Evolutionary conservation across 1,140 invertebrate species (phyloP).

Genomic region (Ylistrum balloti): DNA sequence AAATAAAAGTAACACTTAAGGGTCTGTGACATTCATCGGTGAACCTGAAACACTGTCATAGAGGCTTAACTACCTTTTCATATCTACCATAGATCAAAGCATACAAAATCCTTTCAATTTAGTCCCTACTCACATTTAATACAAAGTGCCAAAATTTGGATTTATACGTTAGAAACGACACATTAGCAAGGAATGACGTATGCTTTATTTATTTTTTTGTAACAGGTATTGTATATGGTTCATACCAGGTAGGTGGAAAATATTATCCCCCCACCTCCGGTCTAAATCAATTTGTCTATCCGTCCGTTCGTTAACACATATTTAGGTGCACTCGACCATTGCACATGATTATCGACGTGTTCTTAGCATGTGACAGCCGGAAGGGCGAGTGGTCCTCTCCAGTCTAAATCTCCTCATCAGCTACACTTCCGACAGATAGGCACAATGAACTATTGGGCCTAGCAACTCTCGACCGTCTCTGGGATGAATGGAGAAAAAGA

Average conservation of each 20-base stretch:
- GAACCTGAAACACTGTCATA: not conserved
- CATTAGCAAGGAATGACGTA: not conserved
- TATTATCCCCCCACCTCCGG: not conserved
- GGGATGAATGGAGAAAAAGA: conserved; percentile 25
- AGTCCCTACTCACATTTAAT: not conserved
- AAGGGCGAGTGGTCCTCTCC: not conserved
- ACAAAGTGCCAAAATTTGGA: not conserved
- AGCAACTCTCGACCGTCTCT: not conserved
- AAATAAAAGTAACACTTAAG: not conserved
- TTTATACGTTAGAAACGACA: not conserved
- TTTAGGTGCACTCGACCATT: not conserved
- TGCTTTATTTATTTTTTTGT: no score
- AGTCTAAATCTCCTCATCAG: conserved; percentile 17
- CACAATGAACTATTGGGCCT: conserved; percentile 3
- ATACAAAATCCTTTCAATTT: not conserved
- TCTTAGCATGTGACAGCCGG: conserved; percentile 4
- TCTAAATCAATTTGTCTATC: not conserved
- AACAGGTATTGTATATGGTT: not conserved
- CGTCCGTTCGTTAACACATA: not conserved
- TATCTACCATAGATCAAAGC: not conserved
- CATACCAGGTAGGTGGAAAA: not conserved
- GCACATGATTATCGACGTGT: conserved; percentile 16
- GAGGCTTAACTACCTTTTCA: not conserved
- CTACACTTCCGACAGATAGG: not conserved
- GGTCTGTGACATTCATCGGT: not conserved